Conservation (phyloP, 2,797 vertebrate genomes). For the Cichlasoma orientale region DNA sequence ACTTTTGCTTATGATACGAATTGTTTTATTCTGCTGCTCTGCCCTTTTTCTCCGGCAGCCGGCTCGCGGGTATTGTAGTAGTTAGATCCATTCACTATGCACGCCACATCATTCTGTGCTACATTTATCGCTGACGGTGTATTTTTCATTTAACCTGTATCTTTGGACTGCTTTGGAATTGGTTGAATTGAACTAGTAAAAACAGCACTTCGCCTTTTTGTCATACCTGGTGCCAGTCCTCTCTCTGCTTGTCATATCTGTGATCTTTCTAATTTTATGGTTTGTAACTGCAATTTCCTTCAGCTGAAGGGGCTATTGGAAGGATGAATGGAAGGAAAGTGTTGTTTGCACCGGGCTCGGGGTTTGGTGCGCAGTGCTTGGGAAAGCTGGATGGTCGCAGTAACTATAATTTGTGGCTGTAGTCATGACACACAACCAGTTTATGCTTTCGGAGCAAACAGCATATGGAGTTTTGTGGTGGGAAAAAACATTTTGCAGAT, state of each 20-base stretch:
- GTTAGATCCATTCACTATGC: background rate
- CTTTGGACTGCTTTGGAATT: background rate
- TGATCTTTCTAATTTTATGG: conserved; percentile 71
- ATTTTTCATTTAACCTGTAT: background rate
- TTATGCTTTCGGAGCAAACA: conserved; percentile 73
- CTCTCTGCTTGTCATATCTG: conserved; percentile 51
- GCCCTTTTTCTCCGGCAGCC: background rate
- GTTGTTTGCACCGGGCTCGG: conserved; percentile 60
- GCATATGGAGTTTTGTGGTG: conserved; percentile 67
- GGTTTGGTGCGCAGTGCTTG: conserved; percentile 46
- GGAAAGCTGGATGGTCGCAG: conserved; percentile 56
- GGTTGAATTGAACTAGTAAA: background rate
- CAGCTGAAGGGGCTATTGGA: conserved; percentile 65
- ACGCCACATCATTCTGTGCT: background rate
- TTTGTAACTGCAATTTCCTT: conserved; percentile 62
- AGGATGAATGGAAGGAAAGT: conserved; percentile 74
- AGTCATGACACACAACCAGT: conserved; percentile 71
- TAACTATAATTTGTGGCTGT: conserved; percentile 73
- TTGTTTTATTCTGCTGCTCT: background rate
- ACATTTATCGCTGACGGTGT: background rate
- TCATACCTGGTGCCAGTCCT: conserved; percentile 42
- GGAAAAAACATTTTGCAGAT: conserved; percentile 71
- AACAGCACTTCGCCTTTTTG: conserved; percentile 28
- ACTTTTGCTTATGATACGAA: background rate
- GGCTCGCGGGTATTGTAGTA: background rate